These are phyloP conservation scores for Volucella zonaria DNA, from an alignment of 2,888 invertebrate species.

Conservation along the genomic window DNA sequence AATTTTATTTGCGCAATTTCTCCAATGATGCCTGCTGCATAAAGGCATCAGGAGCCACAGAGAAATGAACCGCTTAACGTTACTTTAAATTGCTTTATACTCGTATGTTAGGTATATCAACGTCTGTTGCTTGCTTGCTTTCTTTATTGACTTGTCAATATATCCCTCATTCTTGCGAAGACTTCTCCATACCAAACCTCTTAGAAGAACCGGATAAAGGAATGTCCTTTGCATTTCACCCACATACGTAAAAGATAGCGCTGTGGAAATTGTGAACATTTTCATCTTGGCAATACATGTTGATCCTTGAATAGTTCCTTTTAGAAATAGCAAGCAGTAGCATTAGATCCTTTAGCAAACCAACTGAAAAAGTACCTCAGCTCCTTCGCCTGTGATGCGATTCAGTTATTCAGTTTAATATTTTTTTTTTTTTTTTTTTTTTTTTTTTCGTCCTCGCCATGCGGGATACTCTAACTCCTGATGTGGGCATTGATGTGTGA, in stretches of 20 bases:
- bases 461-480: constrained; percentile 6
- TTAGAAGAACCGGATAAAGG: background rate
- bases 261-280: constrained; percentile 19
- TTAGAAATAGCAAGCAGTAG: constrained; percentile 24
- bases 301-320: constrained; percentile 49
- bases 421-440: constrained; percentile 26
- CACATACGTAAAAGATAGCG: constrained; percentile 8
- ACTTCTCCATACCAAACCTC: background rate
- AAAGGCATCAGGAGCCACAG: background rate
- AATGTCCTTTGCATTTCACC: constrained; percentile 50
- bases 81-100: constrained; percentile 29
- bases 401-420: constrained; percentile 62
- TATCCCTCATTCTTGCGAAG: constrained; percentile 22
- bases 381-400: constrained; percentile 47
- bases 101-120: constrained; percentile 10
- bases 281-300: constrained; percentile 47
- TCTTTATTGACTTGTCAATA: constrained; percentile 63
- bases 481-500: constrained; percentile 20
- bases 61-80: constrained; percentile 16
- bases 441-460: background rate
- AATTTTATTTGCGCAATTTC: constrained; percentile 46
- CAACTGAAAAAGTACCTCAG: constrained; percentile 55
- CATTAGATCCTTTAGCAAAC: constrained; percentile 51
- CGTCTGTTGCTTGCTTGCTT: constrained; percentile 22
- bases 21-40: constrained; percentile 4